These are phyloP conservation scores for Scomberomorus guttatus DNA, from an alignment of 2,797 vertebrate species.

Conservation along the genomic window DNA sequence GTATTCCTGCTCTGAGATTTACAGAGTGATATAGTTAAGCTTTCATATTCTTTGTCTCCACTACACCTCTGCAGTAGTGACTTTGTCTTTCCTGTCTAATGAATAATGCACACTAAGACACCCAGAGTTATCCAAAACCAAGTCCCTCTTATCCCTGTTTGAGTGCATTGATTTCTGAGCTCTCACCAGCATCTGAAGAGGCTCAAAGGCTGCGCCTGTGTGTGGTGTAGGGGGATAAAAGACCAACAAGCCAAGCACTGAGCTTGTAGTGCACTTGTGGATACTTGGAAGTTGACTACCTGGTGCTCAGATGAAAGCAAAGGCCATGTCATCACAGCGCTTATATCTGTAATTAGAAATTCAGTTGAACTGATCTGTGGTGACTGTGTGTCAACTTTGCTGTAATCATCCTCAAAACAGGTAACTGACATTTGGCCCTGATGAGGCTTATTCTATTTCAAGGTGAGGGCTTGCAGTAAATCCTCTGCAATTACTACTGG, in stretches of 20 bases:
- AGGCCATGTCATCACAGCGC: constrained; percentile 29
- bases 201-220: constrained; percentile 67
- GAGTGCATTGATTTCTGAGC: constrained; percentile 80
- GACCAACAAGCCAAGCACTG: constrained; percentile 64
- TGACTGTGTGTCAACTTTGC: constrained; percentile 30
- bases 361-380: constrained; percentile 18
- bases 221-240: constrained; percentile 65
- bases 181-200: constrained; percentile 71
- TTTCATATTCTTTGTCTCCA: constrained; percentile 69
- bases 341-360: constrained; percentile 48
- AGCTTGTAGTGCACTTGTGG: constrained; percentile 59
- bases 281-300: constrained; percentile 54
- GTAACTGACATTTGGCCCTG: constrained; percentile 41
- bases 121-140: constrained; percentile 79
- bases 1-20: constrained; percentile 56
- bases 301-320: constrained; percentile 55
- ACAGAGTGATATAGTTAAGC: constrained; percentile 61
- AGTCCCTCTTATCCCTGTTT: constrained; percentile 80
- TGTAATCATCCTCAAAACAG: constrained; percentile 56
- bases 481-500: constrained; percentile 63
- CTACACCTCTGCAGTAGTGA: constrained; percentile 64
- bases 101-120: constrained; percentile 84
- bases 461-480: constrained; percentile 50
- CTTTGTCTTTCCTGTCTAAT: constrained; percentile 72
- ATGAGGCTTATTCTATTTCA: constrained; percentile 44